A percentile compares a stretch with the other conserved stretches of the same genome.
phyloP scores from a whole-genome alignment of 1,140 invertebrate genomes.

The Drosophila guanche region DNA sequence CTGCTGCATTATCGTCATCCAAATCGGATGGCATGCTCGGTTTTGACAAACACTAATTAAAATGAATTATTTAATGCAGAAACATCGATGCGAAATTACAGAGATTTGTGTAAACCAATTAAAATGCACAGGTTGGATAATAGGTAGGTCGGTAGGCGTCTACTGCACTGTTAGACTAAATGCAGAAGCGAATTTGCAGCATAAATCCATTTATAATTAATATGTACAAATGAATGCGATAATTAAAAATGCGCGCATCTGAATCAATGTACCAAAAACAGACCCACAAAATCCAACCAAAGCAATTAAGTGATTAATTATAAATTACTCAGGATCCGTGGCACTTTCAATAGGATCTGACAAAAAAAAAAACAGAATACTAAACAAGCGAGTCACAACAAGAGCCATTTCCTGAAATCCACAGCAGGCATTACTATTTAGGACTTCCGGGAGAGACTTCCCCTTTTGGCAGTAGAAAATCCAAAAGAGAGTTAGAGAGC shows the following conservation, averaged over 20 bases:
- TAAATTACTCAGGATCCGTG: slow-evolving; percentile 2
- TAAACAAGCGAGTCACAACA: not conserved
- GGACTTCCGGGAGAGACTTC: too few relatives aligned
- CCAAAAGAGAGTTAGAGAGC: too few relatives aligned
- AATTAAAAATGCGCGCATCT: slow-evolving; percentile 54
- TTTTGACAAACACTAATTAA: slow-evolving; percentile 59
- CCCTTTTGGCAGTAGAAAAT: too few relatives aligned
- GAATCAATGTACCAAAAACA: slow-evolving; percentile 4
- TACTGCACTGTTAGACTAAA: slow-evolving; percentile 15
- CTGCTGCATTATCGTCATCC: slow-evolving; percentile 35
- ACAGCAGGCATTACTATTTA: too few relatives aligned
- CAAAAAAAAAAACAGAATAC: not conserved
- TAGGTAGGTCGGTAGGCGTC: slow-evolving; percentile 13
- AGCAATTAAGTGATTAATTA: slow-evolving; percentile 33
- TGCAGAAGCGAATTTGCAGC: slow-evolving; percentile 20
- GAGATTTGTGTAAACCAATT: slow-evolving; percentile 37
- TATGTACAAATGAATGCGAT: slow-evolving; percentile 55
- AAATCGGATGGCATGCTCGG: slow-evolving; percentile 30
- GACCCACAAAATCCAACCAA: slow-evolving; percentile 10
- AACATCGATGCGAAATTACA: not conserved
- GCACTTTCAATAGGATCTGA: not conserved
- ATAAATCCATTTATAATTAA: slow-evolving; percentile 66
- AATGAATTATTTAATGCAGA: slow-evolving; percentile 51
- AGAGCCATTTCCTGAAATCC: too few relatives aligned
- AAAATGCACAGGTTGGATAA: slow-evolving; percentile 18